Evolutionary conservation across 2,113 vertebrate species (phyloP).

Genomic region (Orcinus orca): DNA sequence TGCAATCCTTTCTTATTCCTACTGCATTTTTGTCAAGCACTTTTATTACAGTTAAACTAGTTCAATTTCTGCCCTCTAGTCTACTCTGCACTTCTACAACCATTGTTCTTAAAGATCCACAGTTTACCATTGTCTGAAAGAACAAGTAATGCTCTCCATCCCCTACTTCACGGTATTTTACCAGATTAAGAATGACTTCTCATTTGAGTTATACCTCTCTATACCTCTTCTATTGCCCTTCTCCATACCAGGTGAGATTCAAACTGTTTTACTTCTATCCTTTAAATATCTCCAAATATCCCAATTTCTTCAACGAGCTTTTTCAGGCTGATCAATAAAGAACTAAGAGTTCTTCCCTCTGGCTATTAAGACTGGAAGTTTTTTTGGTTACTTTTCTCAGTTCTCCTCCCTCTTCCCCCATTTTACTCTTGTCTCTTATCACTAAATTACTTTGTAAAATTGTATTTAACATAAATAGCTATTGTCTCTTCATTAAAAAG

Average conservation of each 20-base stretch:
- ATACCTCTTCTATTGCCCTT: neutral
- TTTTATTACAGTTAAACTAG: constrained; percentile 1
- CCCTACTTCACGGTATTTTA: neutral
- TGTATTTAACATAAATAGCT: neutral
- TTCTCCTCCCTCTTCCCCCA: neutral
- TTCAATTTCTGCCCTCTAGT: neutral
- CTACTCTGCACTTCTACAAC: neutral
- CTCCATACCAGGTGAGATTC: neutral
- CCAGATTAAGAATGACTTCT: neutral
- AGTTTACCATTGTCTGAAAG: neutral
- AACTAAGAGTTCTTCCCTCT: neutral
- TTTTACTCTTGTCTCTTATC: neutral
- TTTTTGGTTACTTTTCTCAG: neutral
- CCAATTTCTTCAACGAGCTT: constrained; percentile 23
- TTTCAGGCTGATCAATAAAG: neutral
- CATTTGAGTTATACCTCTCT: neutral
- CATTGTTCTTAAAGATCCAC: neutral
- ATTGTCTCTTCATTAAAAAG: neutral
- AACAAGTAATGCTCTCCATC: neutral
- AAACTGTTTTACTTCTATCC: neutral
- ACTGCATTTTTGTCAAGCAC: neutral
- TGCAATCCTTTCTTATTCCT: neutral
- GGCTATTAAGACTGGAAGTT: neutral
- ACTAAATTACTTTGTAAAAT: neutral
- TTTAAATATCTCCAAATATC: neutral